Evolutionary conservation across 1,140 invertebrate species (phyloP).

Genomic region (Ditylenchus dipsaci): DNA sequence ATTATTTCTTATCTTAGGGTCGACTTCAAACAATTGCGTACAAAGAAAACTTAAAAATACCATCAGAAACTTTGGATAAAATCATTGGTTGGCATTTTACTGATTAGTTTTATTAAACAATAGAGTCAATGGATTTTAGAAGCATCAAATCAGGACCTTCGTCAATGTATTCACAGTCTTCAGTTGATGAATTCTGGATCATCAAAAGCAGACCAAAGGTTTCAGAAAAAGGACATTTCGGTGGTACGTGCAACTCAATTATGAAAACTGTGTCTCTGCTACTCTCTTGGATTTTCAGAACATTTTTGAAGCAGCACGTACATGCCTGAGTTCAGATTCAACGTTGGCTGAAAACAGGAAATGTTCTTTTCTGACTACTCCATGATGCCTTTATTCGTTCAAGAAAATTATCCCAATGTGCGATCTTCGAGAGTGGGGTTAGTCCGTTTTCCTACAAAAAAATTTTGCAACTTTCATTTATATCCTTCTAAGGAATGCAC

Average conservation of each 20-base stretch:
- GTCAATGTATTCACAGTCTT: conserved; percentile 76
- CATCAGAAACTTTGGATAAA: conserved; percentile 71
- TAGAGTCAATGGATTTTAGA: too few species aligned
- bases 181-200: conserved; percentile 40
- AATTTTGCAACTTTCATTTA: conserved; percentile 2
- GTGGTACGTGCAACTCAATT: conserved; percentile 28
- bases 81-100: conserved; percentile 36
- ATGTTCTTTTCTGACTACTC: conserved; percentile 96
- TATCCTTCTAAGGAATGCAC: conserved; percentile 49
- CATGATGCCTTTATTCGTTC: conserved; percentile 86
- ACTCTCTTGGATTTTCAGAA: conserved; percentile 44
- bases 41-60: conserved; percentile 82
- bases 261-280: conserved; percentile 2
- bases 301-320: conserved; percentile 85
- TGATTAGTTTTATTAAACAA: too few species aligned
- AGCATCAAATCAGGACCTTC: conserved; percentile 83
- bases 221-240: conserved; percentile 43
- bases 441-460: neutral
- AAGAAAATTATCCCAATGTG: conserved; percentile 83
- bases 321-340: conserved; percentile 72
- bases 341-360: conserved; percentile 71
- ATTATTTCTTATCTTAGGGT: conserved; percentile 57
- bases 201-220: neutral
- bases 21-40: conserved; percentile 83
- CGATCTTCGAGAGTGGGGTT: conserved; percentile 19